Evolutionary conservation across 2,113 vertebrate genomes (phyloP), one percentile per base, ranked within the genome.

Genomic region (Pyrgilauda ruficollis): DNA sequence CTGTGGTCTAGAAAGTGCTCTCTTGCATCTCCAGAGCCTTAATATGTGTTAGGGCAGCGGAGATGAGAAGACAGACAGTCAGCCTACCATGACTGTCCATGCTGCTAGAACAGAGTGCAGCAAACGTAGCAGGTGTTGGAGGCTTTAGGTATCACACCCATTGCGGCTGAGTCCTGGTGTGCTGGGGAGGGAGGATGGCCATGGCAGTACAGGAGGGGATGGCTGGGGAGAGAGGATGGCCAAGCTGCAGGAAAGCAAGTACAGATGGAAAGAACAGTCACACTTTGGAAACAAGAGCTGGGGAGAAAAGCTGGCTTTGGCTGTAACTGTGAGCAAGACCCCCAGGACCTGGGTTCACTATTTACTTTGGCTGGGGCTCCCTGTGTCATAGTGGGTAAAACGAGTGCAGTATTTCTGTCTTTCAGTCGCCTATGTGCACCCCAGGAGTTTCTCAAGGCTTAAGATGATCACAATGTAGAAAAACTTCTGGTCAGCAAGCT

Each of bases 81-180:
- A 83, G 68, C 66, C 44, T 92, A 11, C 62, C 66, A 10, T 73
- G 53, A 68, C 77, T 75, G 17, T 39, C 69, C 84, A 21, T 76
- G 77, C 91, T 82, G 87, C 66, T 82, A 22, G 47, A 64, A 39
- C 0, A 0, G 55, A 14, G 3, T 17, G 35, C 21, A 39, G 89
- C 53, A 68, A 68, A 46, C 44, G 41, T 15, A 64, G 6, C 27
- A 49, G 66, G 44, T 7, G 1, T 64, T 63, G 35, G 58, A 82
- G 56, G 55, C 37, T 13, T 63, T 17, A 30, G 80, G 63, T 44
- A 13, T 63, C 41, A 33, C 63, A 59, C 67, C 70, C 35, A 5
- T 20, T 43, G 68, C 0, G 1, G 10, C 4, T 7, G 63, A 46
- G 37, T 26, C 67, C 15, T n/a, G 0, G 0, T 16, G 6, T 15